Evolutionary conservation across 1,140 invertebrate genomes (phyloP).

Genomic region (Drosophila quadrilineata): DNA sequence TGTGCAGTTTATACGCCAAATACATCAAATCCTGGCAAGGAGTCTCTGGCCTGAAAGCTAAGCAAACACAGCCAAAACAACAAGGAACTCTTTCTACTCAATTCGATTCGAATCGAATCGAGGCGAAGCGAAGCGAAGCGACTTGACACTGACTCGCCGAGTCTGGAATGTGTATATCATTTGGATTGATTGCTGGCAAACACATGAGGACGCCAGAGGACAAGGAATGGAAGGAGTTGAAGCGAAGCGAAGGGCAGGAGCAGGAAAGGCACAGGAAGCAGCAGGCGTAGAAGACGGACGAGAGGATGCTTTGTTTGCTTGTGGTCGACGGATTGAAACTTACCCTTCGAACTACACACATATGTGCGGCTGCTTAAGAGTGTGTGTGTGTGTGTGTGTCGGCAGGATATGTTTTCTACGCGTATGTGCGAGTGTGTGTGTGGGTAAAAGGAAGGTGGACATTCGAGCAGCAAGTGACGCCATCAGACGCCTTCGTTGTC

Average conservation of each 20-base stretch:
- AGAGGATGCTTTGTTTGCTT: conserved; percentile 55
- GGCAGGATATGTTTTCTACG: conserved; percentile 35
- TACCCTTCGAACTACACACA: not conserved
- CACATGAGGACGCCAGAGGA: conserved; percentile 22
- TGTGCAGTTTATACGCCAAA: conserved; percentile 66
- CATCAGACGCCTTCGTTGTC: conserved; percentile 44
- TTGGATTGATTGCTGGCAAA: conserved; percentile 66
- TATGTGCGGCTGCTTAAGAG: conserved; percentile 26
- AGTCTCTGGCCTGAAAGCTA: conserved; percentile 15
- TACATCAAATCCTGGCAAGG: conserved; percentile 59
- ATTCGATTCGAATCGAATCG: no score
- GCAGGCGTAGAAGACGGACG: no score
- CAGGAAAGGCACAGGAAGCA: no score
- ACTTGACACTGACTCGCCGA: conserved; percentile 28
- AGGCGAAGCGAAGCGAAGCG: no score
- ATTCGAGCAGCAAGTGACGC: conserved; percentile 37
- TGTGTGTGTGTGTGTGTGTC: conserved; percentile 19
- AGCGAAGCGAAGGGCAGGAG: no score
- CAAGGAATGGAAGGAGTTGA: no score
- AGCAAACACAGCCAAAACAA: conserved; percentile 30
- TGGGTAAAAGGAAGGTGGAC: conserved; percentile 50
- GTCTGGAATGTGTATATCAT: conserved; percentile 74
- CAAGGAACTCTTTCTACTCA: conserved; percentile 27
- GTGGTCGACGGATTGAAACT: conserved; percentile 21
- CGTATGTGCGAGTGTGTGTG: conserved; percentile 24